Base-by-base conservation (phyloP, 1,140 invertebrate genomes). In the Euborellia annulipes region DNA sequence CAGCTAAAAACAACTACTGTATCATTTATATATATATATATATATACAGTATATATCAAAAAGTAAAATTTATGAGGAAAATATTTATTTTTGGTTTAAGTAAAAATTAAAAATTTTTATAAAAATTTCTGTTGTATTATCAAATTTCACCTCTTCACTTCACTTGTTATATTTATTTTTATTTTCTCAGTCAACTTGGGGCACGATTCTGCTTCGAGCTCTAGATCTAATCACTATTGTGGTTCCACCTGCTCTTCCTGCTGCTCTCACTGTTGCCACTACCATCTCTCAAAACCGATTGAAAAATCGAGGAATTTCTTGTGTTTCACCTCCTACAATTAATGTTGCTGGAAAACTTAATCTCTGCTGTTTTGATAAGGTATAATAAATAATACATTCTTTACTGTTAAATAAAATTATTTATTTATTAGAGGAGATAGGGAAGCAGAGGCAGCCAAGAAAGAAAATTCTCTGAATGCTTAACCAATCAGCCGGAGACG, bases 321-420 rank as follows among this genome's bases (percentile, higher is more conserved):
- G 93, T 54, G 94, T 97, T 40, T 92, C 88, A 50, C 91, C 93
- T 0, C 70, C 82, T 18, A 81, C 84, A 2, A 95, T 98, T 47
- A 98, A 96, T 57, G 85, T 96, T 16, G 84, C 85, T 52, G 95
- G 95, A 0, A 91, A 86, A 23, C 69, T 96, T n/a, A 87, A 97
- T 65, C 84, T 87, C 53, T 75, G 95, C 40, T 95, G 91, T 58
- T 98, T 99, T 64, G 95, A 98, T 64, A 99, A 98, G 79, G 87
- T 90, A 55, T 14, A 16, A 9, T 47, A 8, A 23, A 44, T 16
- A 19, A 40, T 52, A 14, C 27, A 22, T 53, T 43, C 36, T 23
- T 30, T 48, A 37, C 13, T 20, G 41, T 22, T 8, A 30, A 23
- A 27, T 40, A 23, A 22, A 22, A 43, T 47, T 44, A 14, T 36